Base-by-base conservation (phyloP, 35 echinoderm and acorn worm species). In the Chiridota heheva region DNA sequence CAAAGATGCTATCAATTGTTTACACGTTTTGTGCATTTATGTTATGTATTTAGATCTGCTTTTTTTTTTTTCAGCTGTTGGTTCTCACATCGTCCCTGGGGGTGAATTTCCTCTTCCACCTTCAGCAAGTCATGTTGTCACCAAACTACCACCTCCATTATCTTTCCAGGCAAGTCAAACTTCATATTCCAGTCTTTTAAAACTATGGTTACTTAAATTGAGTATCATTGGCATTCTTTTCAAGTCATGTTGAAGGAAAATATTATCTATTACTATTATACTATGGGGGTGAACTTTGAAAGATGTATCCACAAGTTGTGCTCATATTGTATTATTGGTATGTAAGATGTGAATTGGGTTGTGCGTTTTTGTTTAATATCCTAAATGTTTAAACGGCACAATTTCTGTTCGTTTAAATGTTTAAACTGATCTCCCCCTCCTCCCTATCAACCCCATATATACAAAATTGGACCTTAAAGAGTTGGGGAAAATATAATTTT, bases 31-130 rank as follows among this genome's bases (percentile, higher is more conserved):
- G 20, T 20, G 18, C 0, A 0, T 13, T 65, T 20, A 34, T 48
- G 20, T 51, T 5, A 8, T 63, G n/a, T 20, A 63, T 42, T 63
- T 76, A 8, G 43, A 2, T 42, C 69, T 38, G 7, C 12, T 58
- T 69, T 53, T 53, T 67, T 59, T 22, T 56, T 30, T 13, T 45
- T 62, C 49, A 98, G 95, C 72, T 31, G 69, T 91, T 82, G 95
- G 95, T 41, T 40, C 95, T n/a, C 95, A 98, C 66, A 60, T 86
- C 7, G 95, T 98, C 28, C 74, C 89, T 30, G 95, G 95, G 25
- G 95, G 95, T 35, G 95, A 88, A 47, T 98, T 98, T 55, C 95
- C 95, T 1, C 63, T 91, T 2, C 95, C 95, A 4, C 76, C 86
- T 24, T 63, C 81, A 39, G 95, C 95, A 45, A 77, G 89, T 69